phyloP scores from a whole-genome alignment of 2,888 invertebrate genomes.

The Nymphalis c-album region DNA sequence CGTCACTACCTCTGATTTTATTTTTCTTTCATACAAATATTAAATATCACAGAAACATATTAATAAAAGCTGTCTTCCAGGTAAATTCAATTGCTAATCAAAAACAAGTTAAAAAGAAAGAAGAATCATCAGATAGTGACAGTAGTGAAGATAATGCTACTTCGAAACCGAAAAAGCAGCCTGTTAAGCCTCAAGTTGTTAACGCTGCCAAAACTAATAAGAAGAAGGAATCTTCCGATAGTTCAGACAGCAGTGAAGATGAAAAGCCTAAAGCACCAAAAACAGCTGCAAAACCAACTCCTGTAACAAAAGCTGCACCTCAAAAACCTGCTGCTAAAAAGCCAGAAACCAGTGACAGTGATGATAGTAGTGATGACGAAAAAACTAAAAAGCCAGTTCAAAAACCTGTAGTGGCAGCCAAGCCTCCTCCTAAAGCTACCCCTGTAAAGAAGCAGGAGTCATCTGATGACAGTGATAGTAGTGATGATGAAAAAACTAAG shows the following conservation, averaged over 20 bases:
- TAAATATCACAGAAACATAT: conserved; percentile 1
- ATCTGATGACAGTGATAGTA: conserved; percentile 60
- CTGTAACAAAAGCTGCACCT: conserved; percentile 35
- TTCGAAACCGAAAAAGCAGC: conserved; percentile 42
- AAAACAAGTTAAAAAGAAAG: conserved; percentile 54
- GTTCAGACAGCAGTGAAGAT: conserved; percentile 58
- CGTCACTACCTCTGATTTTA: conserved; percentile 73
- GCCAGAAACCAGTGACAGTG: conserved; percentile 62
- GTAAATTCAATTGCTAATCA: conserved; percentile 42
- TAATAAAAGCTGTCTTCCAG: conserved; percentile 32
- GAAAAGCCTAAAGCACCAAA: conserved; percentile 53
- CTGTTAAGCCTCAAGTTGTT: conserved; percentile 38
- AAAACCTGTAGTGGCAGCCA: conserved; percentile 12
- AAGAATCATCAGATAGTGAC: conserved; percentile 53
- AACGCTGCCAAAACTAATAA: conserved; percentile 43
- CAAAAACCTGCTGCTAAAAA: conserved; percentile 51
- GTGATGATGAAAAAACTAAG: conserved; percentile 55
- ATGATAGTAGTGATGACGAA: conserved; percentile 65
- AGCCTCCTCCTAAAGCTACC: conserved; percentile 11
- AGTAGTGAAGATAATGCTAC: conserved; percentile 51
- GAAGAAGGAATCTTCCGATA: conserved; percentile 60
- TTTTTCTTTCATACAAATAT: neutral
- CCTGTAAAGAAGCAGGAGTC: conserved; percentile 32
- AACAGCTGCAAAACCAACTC: conserved; percentile 28
- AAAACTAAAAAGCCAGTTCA: conserved; percentile 49